Evolutionary conservation across 2,888 invertebrate genomes (phyloP).

Genomic region (Epirrhoe alternata): DNA sequence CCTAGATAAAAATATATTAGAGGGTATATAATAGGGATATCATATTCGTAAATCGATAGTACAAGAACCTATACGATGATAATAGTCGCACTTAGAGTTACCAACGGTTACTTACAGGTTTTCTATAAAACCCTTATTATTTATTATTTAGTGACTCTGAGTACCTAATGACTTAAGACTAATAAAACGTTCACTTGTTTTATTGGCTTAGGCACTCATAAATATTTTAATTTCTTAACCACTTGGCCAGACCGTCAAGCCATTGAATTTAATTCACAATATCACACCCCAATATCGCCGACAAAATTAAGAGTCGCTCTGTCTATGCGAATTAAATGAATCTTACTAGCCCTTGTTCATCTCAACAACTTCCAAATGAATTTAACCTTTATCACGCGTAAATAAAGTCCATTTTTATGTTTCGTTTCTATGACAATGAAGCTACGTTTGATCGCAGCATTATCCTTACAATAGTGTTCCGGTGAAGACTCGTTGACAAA

Average conservation of each 20-base stretch:
- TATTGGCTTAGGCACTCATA: neutral
- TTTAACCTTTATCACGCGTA: slow-evolving; percentile 38
- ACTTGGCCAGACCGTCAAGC: slow-evolving; percentile 42
- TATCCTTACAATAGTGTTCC: slow-evolving; percentile 82
- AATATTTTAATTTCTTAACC: slow-evolving; percentile 37
- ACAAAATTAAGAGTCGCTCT: slow-evolving; percentile 80
- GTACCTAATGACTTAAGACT: too few species aligned
- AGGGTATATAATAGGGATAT: too few species aligned
- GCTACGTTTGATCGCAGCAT: slow-evolving; percentile 81
- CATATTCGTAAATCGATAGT: too few species aligned
- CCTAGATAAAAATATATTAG: too few species aligned
- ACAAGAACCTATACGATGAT: too few species aligned
- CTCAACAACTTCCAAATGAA: slow-evolving; percentile 44
- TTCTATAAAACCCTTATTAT: too few species aligned
- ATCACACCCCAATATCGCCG: slow-evolving; percentile 56
- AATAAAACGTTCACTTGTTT: neutral
- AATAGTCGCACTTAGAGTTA: too few species aligned
- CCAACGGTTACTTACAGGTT: too few species aligned
- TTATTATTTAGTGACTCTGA: too few species aligned
- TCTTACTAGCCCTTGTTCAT: slow-evolving; percentile 78
- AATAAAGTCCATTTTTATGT: slow-evolving; percentile 49
- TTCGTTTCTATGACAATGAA: slow-evolving; percentile 52
- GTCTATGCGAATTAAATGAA: slow-evolving; percentile 82
- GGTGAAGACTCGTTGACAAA: slow-evolving; percentile 77
- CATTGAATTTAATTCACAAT: slow-evolving; percentile 44